Evolutionary conservation across 2,113 vertebrate genomes (phyloP), one percentile per base, ranked within the genome.

Genomic region (Halcyon malimbica): DNA sequence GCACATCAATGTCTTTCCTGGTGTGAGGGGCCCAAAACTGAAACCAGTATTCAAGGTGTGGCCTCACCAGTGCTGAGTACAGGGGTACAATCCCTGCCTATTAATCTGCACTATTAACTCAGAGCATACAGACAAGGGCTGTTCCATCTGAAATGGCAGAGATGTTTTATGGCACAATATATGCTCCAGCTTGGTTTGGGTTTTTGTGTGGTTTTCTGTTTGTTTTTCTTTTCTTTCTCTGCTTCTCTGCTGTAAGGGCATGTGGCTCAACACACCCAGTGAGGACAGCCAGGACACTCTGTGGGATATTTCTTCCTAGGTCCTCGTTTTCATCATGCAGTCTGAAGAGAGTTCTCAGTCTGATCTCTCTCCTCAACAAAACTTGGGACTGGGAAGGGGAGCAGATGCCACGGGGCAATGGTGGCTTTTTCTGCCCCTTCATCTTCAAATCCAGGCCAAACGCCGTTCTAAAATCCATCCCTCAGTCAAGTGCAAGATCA

Each of bases 231-330:
- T 39, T 24, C 4, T 13, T 14, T 33, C 8, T n/a, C 28, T 24
- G 21, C 6, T 39, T 39, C n/a, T 35, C n/a, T 35, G 33, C 7
- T 16, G 11, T 35, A 28, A 57, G 46, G n/a, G 28, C 24, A 2
- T 1, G 13, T 4, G 13, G 13, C 44, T 26, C 54, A 15, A 15
- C 24, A 6, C 59, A 25, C 19, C 5, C 1, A 3, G 4, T 0
- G 46, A 31, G 24, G 39, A 5, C 2, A 23, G 14, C 17, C n/a
- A 5, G 54, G 23, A 25, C 33, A 9, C 23, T 18, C 53, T 3
- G 5, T 13, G 18, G 10, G 2, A 2, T 10, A 3, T 20, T 48
- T 42, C 37, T 14, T 50, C 19, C 25, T 2, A 7, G 31, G 17
- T 33, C 62, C 31, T 29, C 10, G 26, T 48, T 54, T 28, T 19